Conservation (phyloP, 2,113 vertebrate genomes). For the Dryoscopus gambensis region DNA sequence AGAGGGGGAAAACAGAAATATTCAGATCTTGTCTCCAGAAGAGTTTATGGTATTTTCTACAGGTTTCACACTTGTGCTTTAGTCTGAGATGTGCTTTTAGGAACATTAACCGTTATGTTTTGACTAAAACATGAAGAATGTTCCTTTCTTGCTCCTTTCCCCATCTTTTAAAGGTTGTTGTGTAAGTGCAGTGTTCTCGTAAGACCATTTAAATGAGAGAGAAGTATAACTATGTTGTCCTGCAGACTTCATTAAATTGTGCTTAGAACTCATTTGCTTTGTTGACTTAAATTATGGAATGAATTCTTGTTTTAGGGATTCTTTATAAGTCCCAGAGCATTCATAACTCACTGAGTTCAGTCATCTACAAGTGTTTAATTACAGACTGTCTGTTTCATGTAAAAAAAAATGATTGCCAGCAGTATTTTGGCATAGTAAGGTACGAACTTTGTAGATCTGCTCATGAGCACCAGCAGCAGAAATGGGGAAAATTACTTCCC, state of each 20-base stretch:
- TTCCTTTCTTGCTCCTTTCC: neutral
- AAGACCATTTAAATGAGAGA: constrained; percentile 1
- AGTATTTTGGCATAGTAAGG: constrained; percentile 44
- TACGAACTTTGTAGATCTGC: constrained; percentile 20
- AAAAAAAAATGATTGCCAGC: constrained; percentile 51
- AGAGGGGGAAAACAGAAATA: neutral
- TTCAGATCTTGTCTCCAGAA: neutral
- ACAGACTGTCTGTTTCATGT: constrained; percentile 57
- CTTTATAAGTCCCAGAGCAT: constrained; percentile 34
- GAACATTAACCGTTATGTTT: neutral
- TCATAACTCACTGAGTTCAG: constrained; percentile 26
- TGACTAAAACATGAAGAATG: neutral
- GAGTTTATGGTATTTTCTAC: neutral
- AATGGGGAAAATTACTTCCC: neutral
- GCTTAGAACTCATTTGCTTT: neutral
- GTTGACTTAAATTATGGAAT: constrained; percentile 39
- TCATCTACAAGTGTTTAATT: constrained; percentile 57
- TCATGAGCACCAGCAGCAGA: neutral
- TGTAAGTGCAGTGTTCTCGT: neutral
- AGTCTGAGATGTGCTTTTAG: neutral
- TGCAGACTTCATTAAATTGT: neutral
- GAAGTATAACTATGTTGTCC: neutral
- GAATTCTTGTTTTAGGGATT: neutral
- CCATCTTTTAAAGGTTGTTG: neutral
- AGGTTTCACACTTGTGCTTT: neutral